A percentile compares a stretch with the other conserved stretches of the same genome.
Conservation (phyloP, 1,140 invertebrate genomes). For the Sarcophaga peregrina region DNA sequence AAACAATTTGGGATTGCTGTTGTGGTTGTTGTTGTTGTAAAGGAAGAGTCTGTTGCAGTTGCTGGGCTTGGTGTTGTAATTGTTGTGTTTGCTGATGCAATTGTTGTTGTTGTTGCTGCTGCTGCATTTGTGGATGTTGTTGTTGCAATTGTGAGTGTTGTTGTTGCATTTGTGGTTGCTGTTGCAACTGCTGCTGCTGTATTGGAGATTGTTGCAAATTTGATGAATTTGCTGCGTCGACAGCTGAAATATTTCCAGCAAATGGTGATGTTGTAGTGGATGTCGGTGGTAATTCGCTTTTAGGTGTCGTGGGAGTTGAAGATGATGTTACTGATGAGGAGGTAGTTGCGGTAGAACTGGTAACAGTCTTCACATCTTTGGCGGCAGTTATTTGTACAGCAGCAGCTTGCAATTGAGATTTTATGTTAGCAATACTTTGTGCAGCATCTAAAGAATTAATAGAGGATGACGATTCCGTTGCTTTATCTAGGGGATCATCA, state of each 20-base stretch:
- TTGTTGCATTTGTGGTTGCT: slow-evolving; percentile 30
- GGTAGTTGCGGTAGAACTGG: not conserved
- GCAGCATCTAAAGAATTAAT: slow-evolving; percentile 49
- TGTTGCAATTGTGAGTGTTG: slow-evolving; percentile 42
- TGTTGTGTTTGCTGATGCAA: slow-evolving; percentile 50
- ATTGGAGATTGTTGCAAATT: slow-evolving; percentile 46
- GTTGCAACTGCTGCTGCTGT: slow-evolving; percentile 42
- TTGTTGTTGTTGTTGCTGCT: slow-evolving; percentile 46
- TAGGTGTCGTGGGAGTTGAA: slow-evolving; percentile 26
- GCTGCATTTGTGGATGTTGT: slow-evolving; percentile 50
- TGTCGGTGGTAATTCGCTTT: slow-evolving; percentile 26
- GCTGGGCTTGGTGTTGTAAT: slow-evolving; percentile 42
- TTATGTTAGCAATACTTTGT: slow-evolving; percentile 59
- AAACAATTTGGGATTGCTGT: not conserved
- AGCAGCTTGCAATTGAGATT: slow-evolving; percentile 60
- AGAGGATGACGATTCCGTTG: not conserved
- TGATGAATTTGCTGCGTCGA: slow-evolving; percentile 28
- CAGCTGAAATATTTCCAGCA: not conserved
- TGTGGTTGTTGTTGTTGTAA: slow-evolving; percentile 2
- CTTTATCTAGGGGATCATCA: slow-evolving; percentile 44
- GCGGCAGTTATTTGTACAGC: slow-evolving; percentile 45
- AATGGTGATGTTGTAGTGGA: slow-evolving; percentile 38
- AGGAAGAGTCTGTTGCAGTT: slow-evolving; percentile 15
- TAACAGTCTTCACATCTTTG: slow-evolving; percentile 29
- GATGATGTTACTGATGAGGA: slow-evolving; percentile 10